Evolutionary conservation across 2,113 vertebrate genomes (phyloP).

Genomic region (Tetrax tetrax): DNA sequence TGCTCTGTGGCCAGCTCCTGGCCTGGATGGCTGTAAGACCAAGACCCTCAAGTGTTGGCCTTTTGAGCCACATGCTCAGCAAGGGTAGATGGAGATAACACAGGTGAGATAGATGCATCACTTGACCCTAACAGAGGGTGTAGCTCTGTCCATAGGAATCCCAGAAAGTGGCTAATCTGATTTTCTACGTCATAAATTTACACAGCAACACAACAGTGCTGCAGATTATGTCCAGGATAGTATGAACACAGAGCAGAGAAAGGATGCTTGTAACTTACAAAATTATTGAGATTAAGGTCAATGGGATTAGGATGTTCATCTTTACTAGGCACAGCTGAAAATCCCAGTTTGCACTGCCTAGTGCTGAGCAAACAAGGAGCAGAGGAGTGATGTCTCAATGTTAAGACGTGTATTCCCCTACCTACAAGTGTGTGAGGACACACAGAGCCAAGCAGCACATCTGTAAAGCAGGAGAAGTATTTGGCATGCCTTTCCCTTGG

Average conservation of each 20-base stretch:
- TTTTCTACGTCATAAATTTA: background rate
- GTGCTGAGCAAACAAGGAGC: background rate
- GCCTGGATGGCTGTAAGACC: background rate
- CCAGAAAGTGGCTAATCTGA: background rate
- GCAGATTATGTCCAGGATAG: background rate
- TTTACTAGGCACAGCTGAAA: background rate
- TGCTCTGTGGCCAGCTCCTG: background rate
- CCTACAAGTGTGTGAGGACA: background rate
- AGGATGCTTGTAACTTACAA: background rate
- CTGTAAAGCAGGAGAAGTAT: background rate
- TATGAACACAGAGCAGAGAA: background rate
- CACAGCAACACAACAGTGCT: background rate
- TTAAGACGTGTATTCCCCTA: background rate
- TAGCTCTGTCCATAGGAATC: background rate
- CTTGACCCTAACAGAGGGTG: background rate
- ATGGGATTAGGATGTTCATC: background rate
- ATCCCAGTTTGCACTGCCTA: background rate
- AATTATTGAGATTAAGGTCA: background rate
- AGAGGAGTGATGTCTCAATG: background rate
- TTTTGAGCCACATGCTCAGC: background rate
- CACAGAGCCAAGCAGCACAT: conserved; percentile 5
- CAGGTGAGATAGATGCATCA: background rate
- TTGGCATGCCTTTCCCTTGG: background rate
- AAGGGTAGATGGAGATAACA: background rate
- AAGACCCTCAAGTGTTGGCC: background rate